Evolutionary conservation across 92 coral and sea anemone genomes (phyloP).

Genomic region (Zoanthus gigantus): DNA sequence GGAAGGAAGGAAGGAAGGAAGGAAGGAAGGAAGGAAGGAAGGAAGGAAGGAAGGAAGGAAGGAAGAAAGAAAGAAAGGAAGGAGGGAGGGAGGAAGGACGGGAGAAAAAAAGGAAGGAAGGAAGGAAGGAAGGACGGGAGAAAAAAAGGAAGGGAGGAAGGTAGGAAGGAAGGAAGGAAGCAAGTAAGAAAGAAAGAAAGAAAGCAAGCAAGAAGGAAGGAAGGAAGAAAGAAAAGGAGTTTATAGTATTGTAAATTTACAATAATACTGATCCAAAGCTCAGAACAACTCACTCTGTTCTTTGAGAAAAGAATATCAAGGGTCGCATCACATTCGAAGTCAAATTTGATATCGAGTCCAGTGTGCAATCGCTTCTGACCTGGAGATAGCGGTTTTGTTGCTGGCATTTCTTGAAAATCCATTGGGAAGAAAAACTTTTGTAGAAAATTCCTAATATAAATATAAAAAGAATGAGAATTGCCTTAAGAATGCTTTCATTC

Average conservation of each 20-base stretch:
- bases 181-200: not conserved
- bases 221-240: not conserved
- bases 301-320: constrained; percentile 93
- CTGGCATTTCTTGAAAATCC: constrained; percentile 95
- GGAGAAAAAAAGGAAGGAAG: not conserved
- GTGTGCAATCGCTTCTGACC: constrained; percentile 97
- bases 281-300: constrained; percentile 76
- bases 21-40: not conserved
- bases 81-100: not conserved
- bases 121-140: not conserved
- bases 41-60: not conserved
- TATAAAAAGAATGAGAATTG: not conserved
- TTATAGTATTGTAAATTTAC: not conserved
- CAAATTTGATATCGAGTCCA: constrained; percentile 94
- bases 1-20: not conserved
- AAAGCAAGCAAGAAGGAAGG: not conserved
- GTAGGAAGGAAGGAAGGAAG: not conserved
- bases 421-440: constrained; percentile 95
- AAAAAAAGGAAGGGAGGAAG: not conserved
- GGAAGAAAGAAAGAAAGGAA: not conserved
- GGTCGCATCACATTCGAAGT: constrained; percentile 88
- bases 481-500: not conserved
- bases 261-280: not conserved
- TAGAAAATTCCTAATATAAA: constrained; percentile 77
- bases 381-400: constrained; percentile 90